A percentile compares a stretch with the other conserved stretches of the same genome.
Evolutionary conservation across 2,797 vertebrate genomes (phyloP).

Genomic region (Manis pentadactyla): DNA sequence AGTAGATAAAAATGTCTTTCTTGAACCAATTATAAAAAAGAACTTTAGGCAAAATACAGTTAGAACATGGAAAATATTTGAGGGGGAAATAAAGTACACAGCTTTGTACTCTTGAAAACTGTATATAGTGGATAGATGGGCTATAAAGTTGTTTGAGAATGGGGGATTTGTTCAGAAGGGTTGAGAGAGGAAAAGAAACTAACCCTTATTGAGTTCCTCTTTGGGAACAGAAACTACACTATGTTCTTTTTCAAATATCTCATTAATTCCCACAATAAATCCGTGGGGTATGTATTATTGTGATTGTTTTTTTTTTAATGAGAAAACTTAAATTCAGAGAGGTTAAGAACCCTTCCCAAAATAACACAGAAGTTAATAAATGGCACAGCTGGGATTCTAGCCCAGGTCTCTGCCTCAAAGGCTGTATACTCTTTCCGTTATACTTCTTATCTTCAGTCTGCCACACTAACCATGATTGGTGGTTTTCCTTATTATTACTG

Average conservation of each 20-base stretch:
- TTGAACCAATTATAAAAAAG: conserved; percentile 44
- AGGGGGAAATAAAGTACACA: neutral
- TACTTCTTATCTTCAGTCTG: neutral
- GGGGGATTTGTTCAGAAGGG: neutral
- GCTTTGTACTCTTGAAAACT: neutral
- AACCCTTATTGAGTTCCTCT: neutral
- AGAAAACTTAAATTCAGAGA: conserved; percentile 12
- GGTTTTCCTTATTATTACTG: neutral
- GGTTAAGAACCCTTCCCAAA: conserved; percentile 40
- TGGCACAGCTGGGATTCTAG: neutral
- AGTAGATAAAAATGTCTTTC: conserved; percentile 45
- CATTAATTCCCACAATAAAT: neutral
- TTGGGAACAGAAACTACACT: neutral
- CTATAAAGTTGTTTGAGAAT: neutral
- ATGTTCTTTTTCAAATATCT: neutral
- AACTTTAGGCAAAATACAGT: conserved; percentile 33
- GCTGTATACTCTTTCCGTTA: neutral
- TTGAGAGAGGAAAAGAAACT: neutral
- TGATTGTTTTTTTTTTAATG: conserved; percentile 56
- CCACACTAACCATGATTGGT: neutral
- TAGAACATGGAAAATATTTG: neutral
- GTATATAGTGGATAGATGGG: neutral
- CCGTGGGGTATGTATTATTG: neutral
- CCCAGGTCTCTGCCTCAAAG: neutral
- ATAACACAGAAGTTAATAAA: neutral